Conservation (phyloP, 2,888 invertebrate genomes). For the Sinhomidia bicolor region DNA sequence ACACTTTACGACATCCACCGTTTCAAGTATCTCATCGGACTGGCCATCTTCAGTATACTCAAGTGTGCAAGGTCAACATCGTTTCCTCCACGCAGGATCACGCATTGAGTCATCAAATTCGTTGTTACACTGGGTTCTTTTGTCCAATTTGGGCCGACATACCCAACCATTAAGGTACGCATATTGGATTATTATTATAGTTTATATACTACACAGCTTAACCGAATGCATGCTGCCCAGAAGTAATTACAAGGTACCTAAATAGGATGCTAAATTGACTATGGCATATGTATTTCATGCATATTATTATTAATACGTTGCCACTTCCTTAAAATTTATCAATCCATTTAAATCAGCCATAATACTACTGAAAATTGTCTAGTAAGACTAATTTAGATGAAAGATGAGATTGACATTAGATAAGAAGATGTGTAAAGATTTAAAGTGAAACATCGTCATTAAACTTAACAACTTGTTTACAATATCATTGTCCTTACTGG, state of each 20-base stretch:
- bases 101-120: slow-evolving; percentile 77
- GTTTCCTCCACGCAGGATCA: slow-evolving; percentile 73
- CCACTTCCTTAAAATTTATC: slow-evolving; percentile 38
- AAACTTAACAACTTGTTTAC: slow-evolving; percentile 41
- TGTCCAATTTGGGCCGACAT: slow-evolving; percentile 76
- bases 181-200: too few relatives aligned
- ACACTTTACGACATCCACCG: slow-evolving; percentile 76
- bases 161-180: slow-evolving; percentile 74
- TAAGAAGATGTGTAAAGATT: neutral
- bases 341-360: neutral
- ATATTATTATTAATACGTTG: neutral
- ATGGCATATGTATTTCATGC: neutral
- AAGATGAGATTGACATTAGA: neutral
- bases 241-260: neutral
- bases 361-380: neutral
- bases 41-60: slow-evolving; percentile 79
- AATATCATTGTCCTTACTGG: neutral
- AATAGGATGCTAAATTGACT: neutral
- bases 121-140: slow-evolving; percentile 75
- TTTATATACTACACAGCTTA: too few relatives aligned
- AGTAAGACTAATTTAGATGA: neutral
- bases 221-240: slow-evolving; percentile 11
- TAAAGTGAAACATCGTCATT: slow-evolving; percentile 34
- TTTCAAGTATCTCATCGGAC: slow-evolving; percentile 79
- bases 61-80: slow-evolving; percentile 76